Evolutionary conservation across 2,797 vertebrate genomes (phyloP).

Genomic region (Malurus splendens): DNA sequence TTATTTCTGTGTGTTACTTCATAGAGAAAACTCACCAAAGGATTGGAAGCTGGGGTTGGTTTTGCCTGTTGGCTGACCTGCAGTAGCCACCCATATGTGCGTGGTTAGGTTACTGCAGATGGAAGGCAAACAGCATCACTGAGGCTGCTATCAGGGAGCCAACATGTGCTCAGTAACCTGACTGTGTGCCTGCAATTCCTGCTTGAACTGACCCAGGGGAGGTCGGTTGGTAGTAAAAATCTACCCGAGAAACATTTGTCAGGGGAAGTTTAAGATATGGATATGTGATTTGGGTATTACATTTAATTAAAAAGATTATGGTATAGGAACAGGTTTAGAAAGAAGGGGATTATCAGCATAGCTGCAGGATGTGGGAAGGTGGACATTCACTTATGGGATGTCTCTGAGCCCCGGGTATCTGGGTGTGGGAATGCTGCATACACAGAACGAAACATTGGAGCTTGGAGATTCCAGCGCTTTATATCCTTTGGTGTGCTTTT

Average conservation of each 20-base stretch:
- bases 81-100: background rate
- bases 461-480: slow-evolving; percentile 8
- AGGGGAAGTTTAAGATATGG: background rate
- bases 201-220: background rate
- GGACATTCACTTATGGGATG: background rate
- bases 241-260: background rate
- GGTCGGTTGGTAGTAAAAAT: background rate
- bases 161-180: background rate
- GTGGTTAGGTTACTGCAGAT: background rate
- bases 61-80: background rate
- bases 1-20: background rate
- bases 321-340: background rate
- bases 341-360: background rate
- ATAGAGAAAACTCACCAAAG: background rate
- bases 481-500: slow-evolving; percentile 22
- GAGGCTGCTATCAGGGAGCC: background rate
- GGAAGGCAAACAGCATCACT: background rate
- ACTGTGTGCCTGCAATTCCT: background rate
- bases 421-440: accelerated
- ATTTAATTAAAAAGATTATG: background rate
- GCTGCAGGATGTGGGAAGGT: background rate
- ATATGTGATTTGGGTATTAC: background rate
- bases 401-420: background rate
- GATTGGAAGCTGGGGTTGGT: background rate
- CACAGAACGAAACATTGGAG: background rate